Evolutionary conservation across 2,797 vertebrate genomes (phyloP), one percentile per base, ranked within the genome.

Genomic region (Chrosomus eos): DNA sequence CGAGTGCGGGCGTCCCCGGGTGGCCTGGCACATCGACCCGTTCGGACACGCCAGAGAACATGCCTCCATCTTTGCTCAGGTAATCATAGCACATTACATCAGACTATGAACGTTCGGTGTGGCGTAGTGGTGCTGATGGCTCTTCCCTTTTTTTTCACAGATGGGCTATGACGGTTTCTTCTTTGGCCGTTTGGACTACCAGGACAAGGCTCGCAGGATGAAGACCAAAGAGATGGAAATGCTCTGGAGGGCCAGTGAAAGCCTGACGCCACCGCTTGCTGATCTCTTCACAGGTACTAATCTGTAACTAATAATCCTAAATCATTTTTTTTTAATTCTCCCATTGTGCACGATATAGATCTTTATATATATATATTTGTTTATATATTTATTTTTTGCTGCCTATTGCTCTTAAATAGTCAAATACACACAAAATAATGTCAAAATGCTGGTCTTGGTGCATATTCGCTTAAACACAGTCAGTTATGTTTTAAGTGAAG

Each of bases 1-100:
- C 3, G 55, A 53, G 0, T 96, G 96, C 0, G 97, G 94, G 0
- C 93, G 94, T 0, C 97, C 97, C 2, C 94, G 94, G 0, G 97
- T 97, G 0, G 97, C 97, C 88, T 98, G 97, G 97, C 97, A 98
- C 92, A 97, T 98, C 3, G 97, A 99, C 91, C 97, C 97, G 2
- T 99, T 98, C 0, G 97, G 97, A 2, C 97, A 99, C 68, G 96
- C 97, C 28, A 93, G 97, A 0, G 97, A 99, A 72, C 96, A 98
- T 82, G 97, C 97, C n/a, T 97, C 96, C 4, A 93, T 97, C 78
- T 98, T 98, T n/a, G 96, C 97, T 0, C 97, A 98, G 97, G 97
- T 97, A 53, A 19, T 60, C 8, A 62, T 18, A 1, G 14, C 45
- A 18, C 7, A 40, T 13, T 40, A 67, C 28, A 16, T 38, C 31